A percentile compares a stretch with the other conserved stretches of the same genome.
phyloP scores from a whole-genome alignment of 2,888 invertebrate genomes.

The Sphinx pinastri region DNA sequence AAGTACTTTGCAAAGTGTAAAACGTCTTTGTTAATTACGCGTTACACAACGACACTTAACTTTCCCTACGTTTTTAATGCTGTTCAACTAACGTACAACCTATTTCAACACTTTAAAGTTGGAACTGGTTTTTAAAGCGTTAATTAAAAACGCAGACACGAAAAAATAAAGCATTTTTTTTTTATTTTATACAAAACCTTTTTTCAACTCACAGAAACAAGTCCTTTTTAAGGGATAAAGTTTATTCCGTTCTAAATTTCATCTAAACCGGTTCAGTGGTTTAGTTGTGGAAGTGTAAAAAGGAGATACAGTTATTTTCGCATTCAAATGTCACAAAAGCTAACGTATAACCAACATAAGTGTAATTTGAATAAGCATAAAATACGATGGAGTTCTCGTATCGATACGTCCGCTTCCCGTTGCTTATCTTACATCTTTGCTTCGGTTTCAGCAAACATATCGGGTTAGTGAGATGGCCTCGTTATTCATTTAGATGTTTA shows the following conservation, averaged over 20 bases:
- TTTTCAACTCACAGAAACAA: too few species aligned
- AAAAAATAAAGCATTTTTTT: not conserved
- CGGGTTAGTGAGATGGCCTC: too few species aligned
- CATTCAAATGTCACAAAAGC: not conserved
- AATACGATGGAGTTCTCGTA: not conserved
- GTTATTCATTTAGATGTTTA: too few species aligned
- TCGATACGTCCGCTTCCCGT: slow-evolving; percentile 2
- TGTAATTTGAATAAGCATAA: slow-evolving; percentile 3
- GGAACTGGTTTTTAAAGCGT: slow-evolving; percentile 8
- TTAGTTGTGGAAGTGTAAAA: too few species aligned
- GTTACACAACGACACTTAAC: slow-evolving; percentile 14
- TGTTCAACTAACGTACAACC: not conserved
- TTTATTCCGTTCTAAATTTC: too few species aligned
- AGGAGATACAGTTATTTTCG: too few species aligned
- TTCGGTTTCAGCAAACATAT: not conserved
- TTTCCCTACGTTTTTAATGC: slow-evolving; percentile 2
- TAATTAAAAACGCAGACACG: slow-evolving; percentile 6
- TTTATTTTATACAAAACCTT: too few species aligned
- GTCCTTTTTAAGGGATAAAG: too few species aligned
- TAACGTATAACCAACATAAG: not conserved
- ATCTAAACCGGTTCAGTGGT: too few species aligned
- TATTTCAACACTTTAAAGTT: slow-evolving; percentile 3
- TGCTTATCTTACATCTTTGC: slow-evolving; percentile 3
- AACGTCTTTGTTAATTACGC: slow-evolving; percentile 17
- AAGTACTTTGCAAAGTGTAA: not conserved